Evolutionary conservation across 2,113 vertebrate species (phyloP).

Genomic region (Synchiropus splendidus): DNA sequence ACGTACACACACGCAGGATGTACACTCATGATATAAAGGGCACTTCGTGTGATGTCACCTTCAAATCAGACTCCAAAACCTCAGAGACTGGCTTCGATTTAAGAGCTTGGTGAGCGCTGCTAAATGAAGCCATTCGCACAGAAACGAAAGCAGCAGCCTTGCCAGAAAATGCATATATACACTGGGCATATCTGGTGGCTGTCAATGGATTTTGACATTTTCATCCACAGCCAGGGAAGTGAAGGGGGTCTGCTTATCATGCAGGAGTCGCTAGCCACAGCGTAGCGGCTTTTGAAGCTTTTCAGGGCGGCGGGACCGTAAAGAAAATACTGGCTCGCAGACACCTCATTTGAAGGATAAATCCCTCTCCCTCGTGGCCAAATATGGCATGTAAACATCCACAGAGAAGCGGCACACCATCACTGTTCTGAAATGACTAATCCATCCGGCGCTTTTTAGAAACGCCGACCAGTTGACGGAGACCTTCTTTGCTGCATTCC

Average conservation of each 20-base stretch:
- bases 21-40: slow-evolving; percentile 3
- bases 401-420: slow-evolving; percentile 9
- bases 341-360: slow-evolving; percentile 17
- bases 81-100: slow-evolving; percentile 26
- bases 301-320: slow-evolving; percentile 12
- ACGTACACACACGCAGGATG: slow-evolving; percentile 7
- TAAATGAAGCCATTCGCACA: too few relatives aligned
- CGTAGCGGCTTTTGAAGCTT: slow-evolving; percentile 34
- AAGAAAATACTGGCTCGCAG: slow-evolving; percentile 19
- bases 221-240: slow-evolving; percentile 15
- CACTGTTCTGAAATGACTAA: slow-evolving; percentile 15
- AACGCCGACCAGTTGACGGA: slow-evolving; percentile 11
- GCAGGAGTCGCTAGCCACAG: slow-evolving; percentile 16
- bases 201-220: slow-evolving; percentile 20
- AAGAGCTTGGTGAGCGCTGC: slow-evolving; percentile 17
- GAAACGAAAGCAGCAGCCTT: too few relatives aligned
- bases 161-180: background rate
- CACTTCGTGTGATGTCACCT: slow-evolving; percentile 35
- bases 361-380: slow-evolving; percentile 13
- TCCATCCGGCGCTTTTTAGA: slow-evolving; percentile 13
- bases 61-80: slow-evolving; percentile 25
- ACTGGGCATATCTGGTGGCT: background rate
- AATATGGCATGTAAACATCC: slow-evolving; percentile 34
- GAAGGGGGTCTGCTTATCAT: slow-evolving; percentile 26
- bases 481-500: too few relatives aligned